These are phyloP conservation scores for Drosophila serrata DNA, from an alignment of 1,140 invertebrate genomes.

Conservation along the genomic window DNA sequence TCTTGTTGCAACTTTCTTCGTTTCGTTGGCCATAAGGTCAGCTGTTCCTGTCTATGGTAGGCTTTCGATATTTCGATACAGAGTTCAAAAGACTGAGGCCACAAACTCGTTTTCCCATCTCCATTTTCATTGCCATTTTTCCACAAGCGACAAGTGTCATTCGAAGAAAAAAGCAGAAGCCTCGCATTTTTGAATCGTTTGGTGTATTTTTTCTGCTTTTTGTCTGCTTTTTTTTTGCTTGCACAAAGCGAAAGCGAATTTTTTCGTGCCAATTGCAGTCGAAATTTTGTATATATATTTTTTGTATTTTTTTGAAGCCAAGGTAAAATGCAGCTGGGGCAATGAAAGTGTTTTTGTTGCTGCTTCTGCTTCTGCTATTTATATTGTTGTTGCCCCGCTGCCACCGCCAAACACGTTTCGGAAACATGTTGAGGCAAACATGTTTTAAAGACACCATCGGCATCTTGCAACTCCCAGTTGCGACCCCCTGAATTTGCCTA, in stretches of 20 bases:
- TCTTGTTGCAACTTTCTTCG: slow-evolving; percentile 58
- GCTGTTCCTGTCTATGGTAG: slow-evolving; percentile 14
- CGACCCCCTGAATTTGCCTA: slow-evolving; percentile 64
- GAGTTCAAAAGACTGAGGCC: slow-evolving; percentile 76
- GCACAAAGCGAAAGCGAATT: slow-evolving; percentile 72
- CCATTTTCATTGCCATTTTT: slow-evolving; percentile 36
- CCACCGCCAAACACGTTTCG: slow-evolving; percentile 57
- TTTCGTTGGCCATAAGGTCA: slow-evolving; percentile 48
- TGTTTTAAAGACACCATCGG: slow-evolving; percentile 53
- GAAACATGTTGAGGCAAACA: slow-evolving; percentile 62
- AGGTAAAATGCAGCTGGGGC: slow-evolving; percentile 40
- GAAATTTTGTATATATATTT: slow-evolving; percentile 30
- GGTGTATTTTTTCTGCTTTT: slow-evolving; percentile 10
- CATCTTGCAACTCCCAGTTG: slow-evolving; percentile 1
- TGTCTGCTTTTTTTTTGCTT: slow-evolving; percentile 16
- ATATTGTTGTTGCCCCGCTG: slow-evolving; percentile 12
- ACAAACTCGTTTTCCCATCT: slow-evolving; percentile 75
- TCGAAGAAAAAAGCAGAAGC: slow-evolving; percentile 47
- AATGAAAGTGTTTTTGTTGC: slow-evolving; percentile 75
- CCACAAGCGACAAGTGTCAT: slow-evolving; percentile 69
- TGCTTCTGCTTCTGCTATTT: slow-evolving; percentile 32
- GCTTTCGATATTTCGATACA: slow-evolving; percentile 27
- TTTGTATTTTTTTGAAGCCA: slow-evolving; percentile 53
- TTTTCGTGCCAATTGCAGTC: slow-evolving; percentile 77
- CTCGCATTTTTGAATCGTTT: slow-evolving; percentile 52